Base-by-base conservation (phyloP, 1,140 invertebrate species). In the Camponotus floridanus region DNA sequence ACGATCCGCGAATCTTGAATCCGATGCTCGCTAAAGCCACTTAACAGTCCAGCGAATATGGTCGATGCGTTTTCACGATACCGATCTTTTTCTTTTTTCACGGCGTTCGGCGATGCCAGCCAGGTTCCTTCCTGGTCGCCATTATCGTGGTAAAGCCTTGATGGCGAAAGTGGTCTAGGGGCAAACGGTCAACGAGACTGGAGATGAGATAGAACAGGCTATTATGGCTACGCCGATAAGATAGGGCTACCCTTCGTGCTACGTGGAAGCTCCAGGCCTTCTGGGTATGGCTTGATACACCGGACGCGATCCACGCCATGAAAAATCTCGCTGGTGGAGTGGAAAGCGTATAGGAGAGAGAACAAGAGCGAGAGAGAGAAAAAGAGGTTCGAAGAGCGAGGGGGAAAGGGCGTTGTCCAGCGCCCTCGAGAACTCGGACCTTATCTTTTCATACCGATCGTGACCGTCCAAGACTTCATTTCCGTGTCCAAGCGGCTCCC, bases 191-290 rank as follows among this genome's bases (percentile, higher is more conserved):
- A 91, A 90, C 88, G 88, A 91, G 88, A 87, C 86, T 83, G 51
- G 91, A 95, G 94, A 94, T 95, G 94, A 95, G 94, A 95, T 95
- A 95, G 94, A 94, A 93, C 93, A 92, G 92, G 93, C 94, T 93
- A 95, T 95, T 95, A 95, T 94, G 92, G 90, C 91, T 86, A 85
- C 81, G 85, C 92, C 90, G 95, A 95, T 95, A 95, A 95, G 94
- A 95, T 95, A 95, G 93, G 92, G 92, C 92, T 91, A 93, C 92
- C 87, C 91, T 89, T 36, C 76, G 65, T 88, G 87, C 78, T 87
- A 86, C 89, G 93, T 93, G 91, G 90, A 90, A 91, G 87, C 88
- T 87, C 61, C 84, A 78, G 15, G 91, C 89, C 90, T 87, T 86
- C 89, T 87, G 86, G 81, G 86, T 89, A 91, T 76, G 90, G 90